phyloP scores from a whole-genome alignment of 2,888 invertebrate genomes.

The Caenorhabditis sulstoni region DNA sequence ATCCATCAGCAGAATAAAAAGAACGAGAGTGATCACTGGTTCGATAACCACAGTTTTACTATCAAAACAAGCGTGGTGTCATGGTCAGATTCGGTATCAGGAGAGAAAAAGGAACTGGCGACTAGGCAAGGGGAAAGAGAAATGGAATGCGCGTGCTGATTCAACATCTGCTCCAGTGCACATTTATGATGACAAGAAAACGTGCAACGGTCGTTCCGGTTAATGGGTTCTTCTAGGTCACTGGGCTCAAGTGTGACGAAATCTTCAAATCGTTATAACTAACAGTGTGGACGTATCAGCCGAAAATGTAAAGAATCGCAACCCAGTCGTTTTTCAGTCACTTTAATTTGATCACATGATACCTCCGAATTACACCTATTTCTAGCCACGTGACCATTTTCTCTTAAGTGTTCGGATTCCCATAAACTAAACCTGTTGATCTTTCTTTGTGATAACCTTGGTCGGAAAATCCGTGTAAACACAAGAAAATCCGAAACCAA shows the following conservation, averaged over 20 bases:
- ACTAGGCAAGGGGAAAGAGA: constrained; percentile 12
- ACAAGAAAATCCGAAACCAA: constrained; percentile 21
- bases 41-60: constrained; percentile 4
- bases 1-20: constrained; percentile 21
- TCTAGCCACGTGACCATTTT: constrained; percentile 23
- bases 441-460: constrained; percentile 43
- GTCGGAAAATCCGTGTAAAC: constrained; percentile 11
- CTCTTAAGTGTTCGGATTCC: not conserved
- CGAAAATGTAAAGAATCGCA: no score
- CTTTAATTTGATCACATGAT: no score
- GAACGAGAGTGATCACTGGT: constrained; percentile 21
- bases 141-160: constrained; percentile 14
- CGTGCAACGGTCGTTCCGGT: not conserved
- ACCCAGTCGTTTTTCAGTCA: no score
- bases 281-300: no score
- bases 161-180: constrained; percentile 11
- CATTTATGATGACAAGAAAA: constrained; percentile 3
- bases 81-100: constrained; percentile 5
- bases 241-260: not conserved
- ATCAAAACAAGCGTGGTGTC: constrained; percentile 43
- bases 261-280: not conserved
- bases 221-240: constrained; percentile 13
- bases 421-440: constrained; percentile 49
- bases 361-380: not conserved
- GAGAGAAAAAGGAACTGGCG: constrained; percentile 4